Evolutionary conservation across 2,888 invertebrate genomes (phyloP), one percentile per base, ranked within the genome.

Genomic region (Aspidiotus destructor): DNA sequence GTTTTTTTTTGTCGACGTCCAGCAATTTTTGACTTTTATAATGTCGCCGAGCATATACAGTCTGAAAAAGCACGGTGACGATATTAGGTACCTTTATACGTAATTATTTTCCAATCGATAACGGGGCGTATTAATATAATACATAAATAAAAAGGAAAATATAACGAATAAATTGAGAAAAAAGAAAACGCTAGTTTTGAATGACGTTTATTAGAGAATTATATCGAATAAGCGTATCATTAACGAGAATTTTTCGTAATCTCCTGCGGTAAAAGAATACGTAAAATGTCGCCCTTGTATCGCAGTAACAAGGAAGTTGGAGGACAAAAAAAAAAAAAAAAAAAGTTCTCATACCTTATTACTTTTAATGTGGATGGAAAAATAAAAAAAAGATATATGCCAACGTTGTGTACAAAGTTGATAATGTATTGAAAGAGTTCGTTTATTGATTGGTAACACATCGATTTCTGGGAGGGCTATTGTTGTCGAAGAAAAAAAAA

Each of bases 61-160:
- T 13, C 11, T 13, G 48, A 48, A n/a, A 48, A n/a, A 48, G 48
- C 28, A 48, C 11, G n/a, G 48, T 48, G 48, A 48, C 11, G n/a
- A 48, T 13, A n/a, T 10, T 11, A 48, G 48, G 48, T n/a, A 48
- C 48, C 48, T 48, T 13, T 48, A 48, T 48, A 48, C 48, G 48
- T 48, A 48, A 48, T 48, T 48, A 48, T 48, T 48, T 48, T 48
- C 48, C 11, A 48, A 48, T 48, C 48, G 48, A 48, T 48, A 48
- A 48, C 48, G 48, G 48, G 48, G 48, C 48, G 48, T 48, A 48
- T 48, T 48, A 48, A 48, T n/a, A 48, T 48, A 28, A 48, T 48
- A 48, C 48, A 48, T n/a, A n/a, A 48, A 48, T 48, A 48, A 48
- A 48, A 48, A 48, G 48, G n/a, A 48, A 48, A 48, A 48, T 48